Conservation (phyloP, 2,113 vertebrate species). For the Synodontis membranacea region DNA sequence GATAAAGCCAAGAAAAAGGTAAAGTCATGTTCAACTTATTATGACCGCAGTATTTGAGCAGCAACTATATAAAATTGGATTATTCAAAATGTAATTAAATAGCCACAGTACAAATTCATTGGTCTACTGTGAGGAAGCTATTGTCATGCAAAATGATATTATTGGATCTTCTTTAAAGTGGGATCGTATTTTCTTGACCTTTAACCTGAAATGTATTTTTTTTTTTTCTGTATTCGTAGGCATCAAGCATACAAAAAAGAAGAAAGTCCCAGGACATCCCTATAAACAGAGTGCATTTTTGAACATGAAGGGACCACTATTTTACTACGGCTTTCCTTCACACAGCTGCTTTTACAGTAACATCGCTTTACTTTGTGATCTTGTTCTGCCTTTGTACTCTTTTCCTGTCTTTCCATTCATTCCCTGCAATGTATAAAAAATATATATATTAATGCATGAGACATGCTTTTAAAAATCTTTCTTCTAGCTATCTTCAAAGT, state of each 20-base stretch:
- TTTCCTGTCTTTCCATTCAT: neutral
- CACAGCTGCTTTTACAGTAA: neutral
- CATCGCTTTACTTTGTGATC: neutral
- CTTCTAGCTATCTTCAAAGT: neutral
- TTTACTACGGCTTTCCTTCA: constrained; percentile 3
- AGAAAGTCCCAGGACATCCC: constrained; percentile 56
- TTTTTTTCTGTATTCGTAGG: constrained; percentile 52
- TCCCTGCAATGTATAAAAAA: neutral
- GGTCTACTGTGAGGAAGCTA: neutral
- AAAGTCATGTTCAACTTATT: neutral
- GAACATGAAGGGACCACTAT: neutral
- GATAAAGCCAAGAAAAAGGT: constrained; percentile 78
- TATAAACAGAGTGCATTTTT: constrained; percentile 54
- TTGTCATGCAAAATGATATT: neutral
- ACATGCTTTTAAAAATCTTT: neutral
- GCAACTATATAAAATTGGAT: neutral
- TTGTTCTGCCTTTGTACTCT: neutral
- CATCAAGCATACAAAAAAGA: constrained; percentile 61
- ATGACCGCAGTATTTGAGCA: neutral
- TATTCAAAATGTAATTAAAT: neutral
- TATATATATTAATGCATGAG: too few relatives aligned
- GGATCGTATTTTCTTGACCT: neutral
- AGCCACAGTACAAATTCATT: neutral
- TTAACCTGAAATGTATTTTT: neutral
- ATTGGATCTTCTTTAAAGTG: neutral